phyloP scores from a whole-genome alignment of 2,888 invertebrate genomes.

The Sphaerophoria taeniata region DNA sequence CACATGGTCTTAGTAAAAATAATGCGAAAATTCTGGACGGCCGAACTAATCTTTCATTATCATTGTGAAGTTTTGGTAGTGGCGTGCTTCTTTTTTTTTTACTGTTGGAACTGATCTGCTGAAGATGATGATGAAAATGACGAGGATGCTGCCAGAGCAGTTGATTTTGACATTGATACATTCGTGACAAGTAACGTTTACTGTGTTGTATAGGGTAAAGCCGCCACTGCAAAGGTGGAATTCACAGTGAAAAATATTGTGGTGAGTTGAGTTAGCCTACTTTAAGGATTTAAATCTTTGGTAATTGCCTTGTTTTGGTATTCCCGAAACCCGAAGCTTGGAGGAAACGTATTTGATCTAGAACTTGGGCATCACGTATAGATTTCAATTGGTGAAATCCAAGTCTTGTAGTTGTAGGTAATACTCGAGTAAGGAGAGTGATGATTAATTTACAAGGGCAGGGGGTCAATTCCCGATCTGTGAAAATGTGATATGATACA shows the following conservation, averaged over 20 bases:
- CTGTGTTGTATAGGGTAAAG: slow-evolving; percentile 32
- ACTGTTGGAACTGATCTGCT: slow-evolving; percentile 36
- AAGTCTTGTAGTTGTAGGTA: no score
- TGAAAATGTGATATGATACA: no score
- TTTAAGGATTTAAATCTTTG: no score
- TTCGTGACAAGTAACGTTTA: slow-evolving; percentile 72
- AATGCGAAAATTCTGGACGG: slow-evolving; percentile 36
- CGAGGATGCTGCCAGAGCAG: slow-evolving; percentile 70
- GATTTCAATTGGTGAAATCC: no score
- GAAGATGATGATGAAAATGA: slow-evolving; percentile 36
- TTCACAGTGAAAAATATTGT: background rate
- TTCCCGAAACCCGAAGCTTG: no score
- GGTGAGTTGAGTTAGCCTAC: no score
- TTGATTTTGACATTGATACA: slow-evolving; percentile 74
- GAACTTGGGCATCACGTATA: no score
- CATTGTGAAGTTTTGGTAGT: slow-evolving; percentile 31
- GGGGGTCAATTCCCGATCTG: no score
- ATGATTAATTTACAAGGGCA: no score
- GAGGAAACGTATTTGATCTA: no score
- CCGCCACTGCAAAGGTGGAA: slow-evolving; percentile 44
- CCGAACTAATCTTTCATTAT: slow-evolving; percentile 65
- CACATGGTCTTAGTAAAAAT: slow-evolving; percentile 21
- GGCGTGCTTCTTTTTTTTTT: slow-evolving; percentile 13
- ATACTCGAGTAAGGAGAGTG: no score
- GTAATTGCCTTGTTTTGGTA: no score